Percentiles rank a stretch among this genome's conserved stretches.
Evolutionary conservation across 2,113 vertebrate species (phyloP).

Genomic region (Leiothrix lutea): DNA sequence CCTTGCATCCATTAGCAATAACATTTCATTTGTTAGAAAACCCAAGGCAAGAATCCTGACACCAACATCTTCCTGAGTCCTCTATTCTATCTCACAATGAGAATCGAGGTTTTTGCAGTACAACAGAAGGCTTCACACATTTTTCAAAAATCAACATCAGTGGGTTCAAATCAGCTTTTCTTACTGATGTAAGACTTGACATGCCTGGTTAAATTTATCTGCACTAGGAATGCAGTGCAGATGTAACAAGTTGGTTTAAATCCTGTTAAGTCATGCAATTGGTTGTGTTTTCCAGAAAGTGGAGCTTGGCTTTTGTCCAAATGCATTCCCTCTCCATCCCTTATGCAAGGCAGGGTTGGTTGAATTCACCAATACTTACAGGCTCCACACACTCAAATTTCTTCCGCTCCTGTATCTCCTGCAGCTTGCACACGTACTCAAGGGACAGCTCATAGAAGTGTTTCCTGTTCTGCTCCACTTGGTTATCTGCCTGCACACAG

Average conservation of each 20-base stretch:
- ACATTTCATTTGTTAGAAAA: neutral
- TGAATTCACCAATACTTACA: constrained; percentile 77
- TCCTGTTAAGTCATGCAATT: neutral
- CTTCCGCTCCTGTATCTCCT: constrained; percentile 97
- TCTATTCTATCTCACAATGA: neutral
- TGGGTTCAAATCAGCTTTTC: neutral
- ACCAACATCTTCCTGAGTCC: neutral
- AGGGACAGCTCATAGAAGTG: constrained; percentile 95
- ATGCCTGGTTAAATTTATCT: neutral
- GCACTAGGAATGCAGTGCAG: neutral
- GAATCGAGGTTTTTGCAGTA: neutral
- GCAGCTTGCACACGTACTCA: constrained; percentile 93
- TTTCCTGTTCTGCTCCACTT: constrained; percentile 87
- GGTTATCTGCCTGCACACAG: constrained; percentile 83
- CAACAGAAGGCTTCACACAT: neutral
- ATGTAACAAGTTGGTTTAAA: neutral
- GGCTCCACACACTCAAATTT: constrained; percentile 99
- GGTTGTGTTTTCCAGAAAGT: neutral
- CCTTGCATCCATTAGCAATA: neutral
- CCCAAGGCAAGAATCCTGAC: neutral
- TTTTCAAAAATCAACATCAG: neutral
- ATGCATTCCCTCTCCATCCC: neutral
- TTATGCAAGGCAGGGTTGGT: neutral
- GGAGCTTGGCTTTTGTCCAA: neutral
- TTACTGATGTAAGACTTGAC: neutral